Percentiles rank a stretch among this genome's conserved stretches.
These are phyloP conservation scores for Podarcis cretensis DNA, from an alignment of 2,113 vertebrate genomes.

Conservation along the genomic window DNA sequence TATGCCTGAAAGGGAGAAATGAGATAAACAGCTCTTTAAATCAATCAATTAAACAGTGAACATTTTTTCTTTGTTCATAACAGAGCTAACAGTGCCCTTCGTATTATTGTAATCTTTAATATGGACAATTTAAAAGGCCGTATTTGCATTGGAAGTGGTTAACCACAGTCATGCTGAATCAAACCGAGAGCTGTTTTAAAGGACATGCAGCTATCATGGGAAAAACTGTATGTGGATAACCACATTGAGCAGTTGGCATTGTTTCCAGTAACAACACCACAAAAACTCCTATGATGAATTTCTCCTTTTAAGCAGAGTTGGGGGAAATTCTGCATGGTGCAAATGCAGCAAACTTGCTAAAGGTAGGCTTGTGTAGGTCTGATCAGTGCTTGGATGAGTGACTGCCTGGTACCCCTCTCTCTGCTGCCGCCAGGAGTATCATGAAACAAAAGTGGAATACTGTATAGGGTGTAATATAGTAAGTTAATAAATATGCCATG, in stretches of 20 bases:
- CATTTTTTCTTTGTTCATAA: constrained; percentile 11
- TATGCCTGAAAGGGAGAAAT: not conserved
- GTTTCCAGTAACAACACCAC: constrained; percentile 5
- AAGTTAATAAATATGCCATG: not conserved
- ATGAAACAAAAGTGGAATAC: not conserved
- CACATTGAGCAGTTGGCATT: not conserved
- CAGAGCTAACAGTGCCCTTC: constrained; percentile 21
- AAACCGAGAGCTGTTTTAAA: constrained; percentile 11
- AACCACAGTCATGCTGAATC: rapidly evolving
- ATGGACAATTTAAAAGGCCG: not conserved
- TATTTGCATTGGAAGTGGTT: not conserved
- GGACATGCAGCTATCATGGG: constrained; percentile 3
- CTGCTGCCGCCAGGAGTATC: not conserved
- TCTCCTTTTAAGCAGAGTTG: not conserved
- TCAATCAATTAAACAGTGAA: not conserved
- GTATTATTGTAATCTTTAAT: not conserved
- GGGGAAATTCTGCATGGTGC: not conserved
- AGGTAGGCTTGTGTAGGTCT: not conserved
- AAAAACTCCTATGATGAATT: constrained; percentile 4
- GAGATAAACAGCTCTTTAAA: constrained; percentile 7
- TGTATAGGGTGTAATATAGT: not conserved
- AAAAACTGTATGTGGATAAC: constrained; percentile 38
- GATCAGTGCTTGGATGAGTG: not conserved
- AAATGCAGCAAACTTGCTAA: not conserved
- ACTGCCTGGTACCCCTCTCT: not conserved